Percentiles rank a stretch among this genome's conserved stretches.
Conservation (phyloP, 2,113 vertebrate genomes). For the Polypterus bichir region DNA sequence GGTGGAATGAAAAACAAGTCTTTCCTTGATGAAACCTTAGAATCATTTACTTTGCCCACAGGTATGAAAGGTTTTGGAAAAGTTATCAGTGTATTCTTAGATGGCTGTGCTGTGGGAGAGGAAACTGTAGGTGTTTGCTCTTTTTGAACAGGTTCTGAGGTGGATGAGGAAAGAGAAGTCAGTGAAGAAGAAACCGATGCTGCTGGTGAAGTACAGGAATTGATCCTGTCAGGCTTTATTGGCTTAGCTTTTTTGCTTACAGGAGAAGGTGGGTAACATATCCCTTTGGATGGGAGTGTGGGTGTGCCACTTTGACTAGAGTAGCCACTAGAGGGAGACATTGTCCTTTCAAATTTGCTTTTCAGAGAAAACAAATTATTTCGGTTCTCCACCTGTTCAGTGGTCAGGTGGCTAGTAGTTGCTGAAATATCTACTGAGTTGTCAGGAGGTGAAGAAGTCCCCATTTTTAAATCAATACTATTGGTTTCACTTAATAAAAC, state of each 20-base stretch:
- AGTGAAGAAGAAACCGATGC: slow-evolving; percentile 72
- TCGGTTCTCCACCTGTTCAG: slow-evolving; percentile 22
- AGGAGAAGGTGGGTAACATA: slow-evolving; percentile 51
- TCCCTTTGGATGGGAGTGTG: slow-evolving; percentile 65
- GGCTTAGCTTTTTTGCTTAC: slow-evolving; percentile 54
- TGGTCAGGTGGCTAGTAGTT: slow-evolving; percentile 24
- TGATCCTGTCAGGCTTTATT: slow-evolving; percentile 60
- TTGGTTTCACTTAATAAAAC: slow-evolving; percentile 21
- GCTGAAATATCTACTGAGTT: slow-evolving; percentile 27
- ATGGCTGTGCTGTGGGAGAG: slow-evolving; percentile 2
- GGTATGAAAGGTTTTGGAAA: slow-evolving; percentile 12
- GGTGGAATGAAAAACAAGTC: slow-evolving; percentile 66
- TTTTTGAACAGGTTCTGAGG: slow-evolving; percentile 47
- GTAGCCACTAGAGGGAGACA: slow-evolving; percentile 93
- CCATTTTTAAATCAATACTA: slow-evolving; percentile 1
- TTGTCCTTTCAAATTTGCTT: slow-evolving; percentile 63
- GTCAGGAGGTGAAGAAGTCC: slow-evolving; percentile 9
- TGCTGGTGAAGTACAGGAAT: slow-evolving; percentile 55
- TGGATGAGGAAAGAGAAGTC: slow-evolving; percentile 66
- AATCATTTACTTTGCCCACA: slow-evolving; percentile 15
- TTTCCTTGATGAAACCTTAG: slow-evolving; percentile 20
- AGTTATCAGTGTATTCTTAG: slow-evolving; percentile 19
- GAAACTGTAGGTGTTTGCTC: slow-evolving; percentile 14
- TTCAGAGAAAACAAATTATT: slow-evolving; percentile 25
- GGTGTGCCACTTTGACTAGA: slow-evolving; percentile 92